Evolutionary conservation across 2,888 invertebrate genomes (phyloP), one percentile per base, ranked within the genome.

Genomic region (Drosophila paucipuncta): DNA sequence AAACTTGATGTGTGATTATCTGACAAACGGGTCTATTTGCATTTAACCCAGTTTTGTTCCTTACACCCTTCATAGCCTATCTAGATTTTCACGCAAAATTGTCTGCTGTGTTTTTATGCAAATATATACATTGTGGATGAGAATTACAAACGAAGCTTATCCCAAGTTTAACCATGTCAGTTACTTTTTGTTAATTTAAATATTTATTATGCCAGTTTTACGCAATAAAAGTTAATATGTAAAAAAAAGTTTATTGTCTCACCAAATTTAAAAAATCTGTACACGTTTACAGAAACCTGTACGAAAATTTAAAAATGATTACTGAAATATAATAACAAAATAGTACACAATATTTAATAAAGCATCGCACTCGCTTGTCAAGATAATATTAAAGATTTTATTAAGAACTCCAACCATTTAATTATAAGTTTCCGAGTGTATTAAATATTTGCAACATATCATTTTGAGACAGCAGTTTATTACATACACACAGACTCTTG

Each of bases 1-100:
- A 22, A 43, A 57, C 65, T 68, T 55, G 30, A 77, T 73, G 65
- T 68, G 68, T 73, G 71, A 81, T 74, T 81, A 82, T 78, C 75
- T 72, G 55, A 53, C 52, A 59, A 72, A 54, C 59, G 39, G 43
- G 54, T 65, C 73, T 67, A 85, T 85, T 85, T 85, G 73, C 87
- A 85, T 89, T 82, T 75, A 73, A 76, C 76, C 85, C 55, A 82
- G 66, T 75, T 79, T 68, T 31, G 30, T 50, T 58, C 30, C n/a
- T 43, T 41, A 31, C 50, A 43, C 52, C 31, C 53, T 67, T 25
- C 53, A 25, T 4, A n/a, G 37, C 22, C 31, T 62, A 49, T 41
- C 30, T 16, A 4, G 11, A 31, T 33, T 52, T 13, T 13, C 22
- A 22, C 13, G 22, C 47, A 9, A 25, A 25, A 16, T 47, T 16